Conservation (phyloP, 2,797 vertebrate species). For the Eulemur mongoz region DNA sequence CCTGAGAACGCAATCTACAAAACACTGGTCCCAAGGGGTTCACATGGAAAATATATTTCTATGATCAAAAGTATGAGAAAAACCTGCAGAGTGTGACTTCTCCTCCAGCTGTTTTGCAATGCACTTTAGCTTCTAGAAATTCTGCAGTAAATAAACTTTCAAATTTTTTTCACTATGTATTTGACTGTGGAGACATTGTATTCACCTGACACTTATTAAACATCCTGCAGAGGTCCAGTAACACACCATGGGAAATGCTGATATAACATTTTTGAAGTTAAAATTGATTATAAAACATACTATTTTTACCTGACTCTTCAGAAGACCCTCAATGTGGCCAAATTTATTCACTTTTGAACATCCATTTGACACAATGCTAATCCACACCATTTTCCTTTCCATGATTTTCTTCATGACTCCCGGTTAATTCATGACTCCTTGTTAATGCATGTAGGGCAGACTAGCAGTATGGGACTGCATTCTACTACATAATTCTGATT, state of each 20-base stretch:
- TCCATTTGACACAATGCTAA: slow-evolving; percentile 4
- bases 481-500: background rate
- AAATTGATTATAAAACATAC: slow-evolving; percentile 27
- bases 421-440: background rate
- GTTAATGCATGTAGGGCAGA: background rate
- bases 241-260: background rate
- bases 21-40: background rate
- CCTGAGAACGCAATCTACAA: background rate
- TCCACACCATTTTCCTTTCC: background rate
- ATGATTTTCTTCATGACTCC: background rate
- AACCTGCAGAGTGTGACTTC: background rate
- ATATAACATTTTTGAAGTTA: background rate
- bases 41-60: background rate
- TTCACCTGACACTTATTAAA: background rate
- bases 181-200: slow-evolving; percentile 15
- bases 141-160: background rate
- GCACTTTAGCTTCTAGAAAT: slow-evolving; percentile 25
- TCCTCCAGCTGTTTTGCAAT: background rate
- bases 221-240: background rate
- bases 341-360: background rate
- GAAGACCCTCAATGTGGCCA: background rate
- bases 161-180: background rate
- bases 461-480: background rate
- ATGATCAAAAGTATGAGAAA: slow-evolving; percentile 33
- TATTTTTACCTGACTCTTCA: background rate